Base-by-base conservation (phyloP, 1,140 invertebrate genomes). In the Vollenhovia emeryi region DNA sequence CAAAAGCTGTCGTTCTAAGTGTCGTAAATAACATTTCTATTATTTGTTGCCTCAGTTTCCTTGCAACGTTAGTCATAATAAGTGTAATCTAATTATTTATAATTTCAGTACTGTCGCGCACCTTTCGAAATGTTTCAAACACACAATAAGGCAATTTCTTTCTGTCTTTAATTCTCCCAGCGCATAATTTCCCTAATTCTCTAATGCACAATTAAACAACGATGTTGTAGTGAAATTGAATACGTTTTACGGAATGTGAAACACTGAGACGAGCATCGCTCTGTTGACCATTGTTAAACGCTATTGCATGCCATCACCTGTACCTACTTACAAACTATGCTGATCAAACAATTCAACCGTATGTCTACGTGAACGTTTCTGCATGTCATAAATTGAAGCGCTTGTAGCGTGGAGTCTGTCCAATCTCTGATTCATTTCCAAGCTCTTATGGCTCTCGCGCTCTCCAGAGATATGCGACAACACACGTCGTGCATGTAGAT, bases 331-430 rank as follows among this genome's bases (percentile, higher is more conserved):
- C 13, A n/a, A 76, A 60, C 2, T 62, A 62, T 45, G 18, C 18
- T 24, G 27, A 36, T 50, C 30, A 66, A 27, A 66, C 21, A 21
- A 50, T 9, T 1, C 8, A 36, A 50, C 30, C 18, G 66, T 50
- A 66, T 36, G 30, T 66, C 2, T 50, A n/a, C 30, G 33, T 9
- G 21, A 55, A 66, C 15, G 45, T 66, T 78, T 66, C 21, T 66
- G 13, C n/a, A 78, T 78, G 18, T 52, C 9, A 36, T 78, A 78
- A 78, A 78, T 52, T 36, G 75, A 78, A 36, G 43, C n/a, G 52
- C n/a, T 43, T 66, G 30, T 50, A 64, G 18, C 24, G 24, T 64
- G 43, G 43, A 66, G 21, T 50, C 8, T 48, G 59, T 52, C 8
- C 43, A 36, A 64, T 78, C 27, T 24, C 59, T 66, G 43, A 13